Percentiles rank a stretch among this genome's conserved stretches.
These are phyloP conservation scores for Atta colombica DNA, from an alignment of 1,140 invertebrate genomes.

Conservation along the genomic window DNA sequence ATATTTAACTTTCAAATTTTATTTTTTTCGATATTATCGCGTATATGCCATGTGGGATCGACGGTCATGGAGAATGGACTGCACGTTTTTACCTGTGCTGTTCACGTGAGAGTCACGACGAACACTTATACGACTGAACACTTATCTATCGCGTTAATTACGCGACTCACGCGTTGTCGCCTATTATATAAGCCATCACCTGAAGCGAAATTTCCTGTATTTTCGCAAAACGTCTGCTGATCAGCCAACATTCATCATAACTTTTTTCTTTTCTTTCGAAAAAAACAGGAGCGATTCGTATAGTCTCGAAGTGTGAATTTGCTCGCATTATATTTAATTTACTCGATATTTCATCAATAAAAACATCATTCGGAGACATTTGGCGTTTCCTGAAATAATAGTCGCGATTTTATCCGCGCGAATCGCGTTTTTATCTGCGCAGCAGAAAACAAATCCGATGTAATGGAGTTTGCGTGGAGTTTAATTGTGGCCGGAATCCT, in stretches of 20 bases:
- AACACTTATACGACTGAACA: slow-evolving; percentile 24
- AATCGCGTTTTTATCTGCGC: slow-evolving; percentile 15
- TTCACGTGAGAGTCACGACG: slow-evolving; percentile 50
- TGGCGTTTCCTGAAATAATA: slow-evolving; percentile 6
- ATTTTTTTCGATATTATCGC: not conserved
- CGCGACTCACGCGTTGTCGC: not conserved
- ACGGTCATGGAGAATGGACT: not conserved
- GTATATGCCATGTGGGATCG: not conserved
- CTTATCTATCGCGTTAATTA: slow-evolving; percentile 31
- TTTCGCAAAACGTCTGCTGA: not conserved
- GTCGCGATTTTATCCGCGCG: not conserved
- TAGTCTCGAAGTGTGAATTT: not conserved
- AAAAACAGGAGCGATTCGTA: not conserved
- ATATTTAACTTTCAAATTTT: not conserved
- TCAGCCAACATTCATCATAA: not conserved
- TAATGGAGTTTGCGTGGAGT: slow-evolving; percentile 38
- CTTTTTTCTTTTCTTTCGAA: not conserved
- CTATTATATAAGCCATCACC: slow-evolving; percentile 20
- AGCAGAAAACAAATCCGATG: slow-evolving; percentile 36
- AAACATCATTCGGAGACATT: not conserved
- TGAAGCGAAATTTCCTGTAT: slow-evolving; percentile 12
- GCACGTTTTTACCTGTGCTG: slow-evolving; percentile 25
- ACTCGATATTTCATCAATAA: slow-evolving; percentile 27
- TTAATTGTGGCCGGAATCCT: slow-evolving; percentile 32
- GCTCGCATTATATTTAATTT: not conserved